Base-by-base conservation (phyloP, 2,888 invertebrate genomes). In the Caenorhabditis auriculariae region DNA sequence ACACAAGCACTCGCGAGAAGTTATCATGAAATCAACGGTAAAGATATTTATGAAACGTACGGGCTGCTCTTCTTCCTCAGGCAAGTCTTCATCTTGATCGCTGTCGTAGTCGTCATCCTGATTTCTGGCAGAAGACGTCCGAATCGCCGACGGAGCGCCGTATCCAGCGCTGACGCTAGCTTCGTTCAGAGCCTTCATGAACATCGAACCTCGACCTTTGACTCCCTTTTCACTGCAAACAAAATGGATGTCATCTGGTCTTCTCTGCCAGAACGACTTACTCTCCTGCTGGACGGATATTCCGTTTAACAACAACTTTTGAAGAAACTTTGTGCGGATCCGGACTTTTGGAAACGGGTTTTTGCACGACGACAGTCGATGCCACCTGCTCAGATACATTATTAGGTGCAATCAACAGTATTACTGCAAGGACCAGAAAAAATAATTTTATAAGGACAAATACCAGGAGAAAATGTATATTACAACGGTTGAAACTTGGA, bases 101-200 rank as follows among this genome's bases (percentile, higher is more conserved):
- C n/a, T n/a, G n/a, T n/a, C n/a, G n/a, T n/a, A n/a, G n/a, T n/a
- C n/a, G n/a, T n/a, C n/a, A n/a, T n/a, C n/a, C n/a, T n/a, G n/a
- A n/a, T n/a, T n/a, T n/a, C n/a, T n/a, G n/a, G n/a, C n/a, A n/a
- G n/a, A n/a, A n/a, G n/a, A n/a, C n/a, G n/a, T n/a, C n/a, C n/a
- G n/a, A n/a, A n/a, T 32, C 9, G 32, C 12, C 12, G 21, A 7
- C 7, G 41, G 17, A 17, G 41, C 41, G 15, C 54, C 54, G 24
- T 57, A 60, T 0, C 64, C 65, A 27, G 66, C 62, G 46, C 70
- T 70, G 26, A 55, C 65, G 49, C 67, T 67, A 1, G 70, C 70
- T 17, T 65, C 70, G 45, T 62, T 65, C 59, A 70, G 46, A 4
- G 70, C 70, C 27, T 48, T 52, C 9, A 70, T 56, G 59, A 70